Conservation (phyloP, 2,113 vertebrate species). For the Pelecanus crispus region DNA sequence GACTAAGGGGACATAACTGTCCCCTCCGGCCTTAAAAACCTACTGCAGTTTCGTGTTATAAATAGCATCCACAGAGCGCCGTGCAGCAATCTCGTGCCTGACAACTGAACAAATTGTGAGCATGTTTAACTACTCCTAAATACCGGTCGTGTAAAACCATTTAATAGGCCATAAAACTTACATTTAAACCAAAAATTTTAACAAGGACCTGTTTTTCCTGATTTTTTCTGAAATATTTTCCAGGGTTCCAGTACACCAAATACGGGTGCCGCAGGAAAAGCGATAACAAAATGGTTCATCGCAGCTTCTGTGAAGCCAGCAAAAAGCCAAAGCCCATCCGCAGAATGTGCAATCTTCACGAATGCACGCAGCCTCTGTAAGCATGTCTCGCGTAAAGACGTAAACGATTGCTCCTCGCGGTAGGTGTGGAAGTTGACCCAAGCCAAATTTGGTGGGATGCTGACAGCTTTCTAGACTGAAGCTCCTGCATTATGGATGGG, state of each 20-base stretch:
- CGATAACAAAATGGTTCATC: constrained; percentile 93
- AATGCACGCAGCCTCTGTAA: constrained; percentile 93
- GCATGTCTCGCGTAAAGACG: neutral
- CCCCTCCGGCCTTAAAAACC: neutral
- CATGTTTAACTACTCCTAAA: neutral
- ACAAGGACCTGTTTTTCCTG: neutral
- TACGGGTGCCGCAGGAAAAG: constrained; percentile 95
- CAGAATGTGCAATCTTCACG: constrained; percentile 94
- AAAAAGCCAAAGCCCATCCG: constrained; percentile 96
- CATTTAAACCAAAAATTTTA: neutral
- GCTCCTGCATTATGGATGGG: neutral
- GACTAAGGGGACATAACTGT: neutral
- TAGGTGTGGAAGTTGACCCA: neutral
- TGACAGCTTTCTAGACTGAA: neutral
- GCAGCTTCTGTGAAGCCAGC: constrained; percentile 87
- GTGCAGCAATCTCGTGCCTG: neutral
- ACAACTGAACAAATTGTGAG: neutral
- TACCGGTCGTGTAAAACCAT: neutral
- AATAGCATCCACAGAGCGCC: neutral
- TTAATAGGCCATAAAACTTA: neutral
- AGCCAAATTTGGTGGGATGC: neutral
- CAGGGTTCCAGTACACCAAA: constrained; percentile 95
- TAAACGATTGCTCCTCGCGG: fast-evolving
- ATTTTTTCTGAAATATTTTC: neutral
- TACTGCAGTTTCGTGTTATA: neutral